Evolutionary conservation across 2,888 invertebrate species (phyloP), one percentile per base, ranked within the genome.

Genomic region (Metopia argyrocephala): DNA sequence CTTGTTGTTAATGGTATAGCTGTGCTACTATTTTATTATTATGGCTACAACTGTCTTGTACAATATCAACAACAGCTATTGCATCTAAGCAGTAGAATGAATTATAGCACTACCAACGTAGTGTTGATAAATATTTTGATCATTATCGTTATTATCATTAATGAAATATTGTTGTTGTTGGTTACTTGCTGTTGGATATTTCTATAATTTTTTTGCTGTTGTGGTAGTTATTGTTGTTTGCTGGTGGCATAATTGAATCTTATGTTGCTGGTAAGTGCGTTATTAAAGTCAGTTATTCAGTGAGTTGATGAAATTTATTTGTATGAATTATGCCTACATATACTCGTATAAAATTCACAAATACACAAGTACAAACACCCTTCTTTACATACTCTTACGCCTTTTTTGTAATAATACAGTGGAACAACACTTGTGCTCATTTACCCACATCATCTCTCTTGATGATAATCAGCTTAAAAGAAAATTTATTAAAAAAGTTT

Each of bases 221-320:
- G n/a, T 21, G 6, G 20, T 59, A n/a, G 5, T 21, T 57, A 28
- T 48, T 46, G n/a, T 48, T 46, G 38, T 38, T 59, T 73, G 12
- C 52, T n/a, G 48, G 74, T 45, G 62, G 65, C 69, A 69, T 75
- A 79, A 79, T 79, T 79, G 65, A 79, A 75, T 79, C 46, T 74
- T 79, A 75, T 75, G 75, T 65, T 52, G 48, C 65, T 79, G 79
- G 46, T 79, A 70, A 79, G 79, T 79, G 75, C 48, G 70, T 25
- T 46, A 70, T 75, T 69, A 70, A 75, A 79, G 79, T 59, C 75
- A 79, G 74, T 69, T 54, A 74, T 50, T 57, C 25, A 70, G 38
- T 38, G 12, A 12, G 75, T 56, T 61, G 64, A 64, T 74, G 70
- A 75, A 69, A 65, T 79, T 61, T 65, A 31, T 56, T 56, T 64